These are phyloP conservation scores for Leptinotarsa texana DNA, from an alignment of 1,140 invertebrate genomes.

Conservation along the genomic window DNA sequence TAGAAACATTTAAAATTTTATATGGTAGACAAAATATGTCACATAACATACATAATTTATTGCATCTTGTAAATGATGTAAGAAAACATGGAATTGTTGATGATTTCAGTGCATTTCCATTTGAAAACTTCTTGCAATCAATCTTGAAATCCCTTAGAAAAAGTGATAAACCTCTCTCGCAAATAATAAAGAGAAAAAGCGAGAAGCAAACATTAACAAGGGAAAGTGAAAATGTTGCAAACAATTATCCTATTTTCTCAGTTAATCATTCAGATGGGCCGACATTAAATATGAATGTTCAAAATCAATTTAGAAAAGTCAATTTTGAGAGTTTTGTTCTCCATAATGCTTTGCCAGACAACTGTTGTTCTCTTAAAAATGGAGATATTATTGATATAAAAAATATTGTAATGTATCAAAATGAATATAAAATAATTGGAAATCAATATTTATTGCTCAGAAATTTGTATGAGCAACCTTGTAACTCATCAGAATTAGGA, in stretches of 20 bases:
- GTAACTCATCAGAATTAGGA: constrained; percentile 17
- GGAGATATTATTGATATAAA: constrained; percentile 13
- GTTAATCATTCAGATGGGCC: constrained; percentile 19
- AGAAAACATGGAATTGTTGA: constrained; percentile 20
- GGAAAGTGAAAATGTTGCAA: background rate
- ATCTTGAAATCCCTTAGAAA: constrained; percentile 27
- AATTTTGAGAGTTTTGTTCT: constrained; percentile 18
- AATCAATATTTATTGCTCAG: background rate
- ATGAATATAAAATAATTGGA: constrained; percentile 13
- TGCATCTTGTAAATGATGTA: constrained; percentile 18
- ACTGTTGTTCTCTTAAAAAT: constrained; percentile 24
- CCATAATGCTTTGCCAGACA: constrained; percentile 2
- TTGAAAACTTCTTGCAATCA: constrained; percentile 27
- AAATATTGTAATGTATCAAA: constrained; percentile 11
- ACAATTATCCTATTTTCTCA: constrained; percentile 10
- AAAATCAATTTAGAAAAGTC: background rate
- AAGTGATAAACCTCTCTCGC: constrained; percentile 26
- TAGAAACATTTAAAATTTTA: constrained; percentile 23
- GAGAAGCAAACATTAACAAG: background rate
- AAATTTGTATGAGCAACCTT: constrained; percentile 21
- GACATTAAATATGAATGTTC: constrained; percentile 15
- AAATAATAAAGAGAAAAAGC: constrained; percentile 10
- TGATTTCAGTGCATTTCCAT: constrained; percentile 29
- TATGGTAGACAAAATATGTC: constrained; percentile 31
- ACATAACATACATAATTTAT: constrained; percentile 29